Percentiles rank a stretch among this genome's conserved stretches.
Conservation (phyloP, 2,797 vertebrate species). For the Centroberyx gerrardi region DNA sequence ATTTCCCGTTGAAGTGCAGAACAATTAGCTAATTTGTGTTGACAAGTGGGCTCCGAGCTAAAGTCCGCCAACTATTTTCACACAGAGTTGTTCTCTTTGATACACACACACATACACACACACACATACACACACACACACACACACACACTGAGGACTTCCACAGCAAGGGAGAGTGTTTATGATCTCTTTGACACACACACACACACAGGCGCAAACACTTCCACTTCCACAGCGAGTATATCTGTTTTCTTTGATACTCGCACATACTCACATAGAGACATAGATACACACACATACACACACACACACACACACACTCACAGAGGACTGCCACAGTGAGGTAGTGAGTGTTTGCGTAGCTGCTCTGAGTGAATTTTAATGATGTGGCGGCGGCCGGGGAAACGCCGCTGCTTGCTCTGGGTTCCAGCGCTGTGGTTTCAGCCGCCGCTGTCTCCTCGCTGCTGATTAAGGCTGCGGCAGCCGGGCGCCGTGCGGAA, state of each 20-base stretch:
- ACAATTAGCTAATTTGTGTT: slow-evolving; percentile 53
- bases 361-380: background rate
- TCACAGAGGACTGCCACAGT: background rate
- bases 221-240: background rate
- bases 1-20: slow-evolving; percentile 31
- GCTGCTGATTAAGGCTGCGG: slow-evolving; percentile 6
- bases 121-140: background rate
- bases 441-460: background rate
- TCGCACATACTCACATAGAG: background rate
- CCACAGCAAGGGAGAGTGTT: background rate
- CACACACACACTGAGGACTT: background rate
- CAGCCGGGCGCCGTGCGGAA: background rate
- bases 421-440: background rate
- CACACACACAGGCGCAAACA: slow-evolving; percentile 2
- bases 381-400: slow-evolving; percentile 6
- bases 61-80: slow-evolving; percentile 42
- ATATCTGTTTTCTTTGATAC: background rate
- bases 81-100: slow-evolving; percentile 34
- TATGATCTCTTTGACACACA: slow-evolving; percentile 25
- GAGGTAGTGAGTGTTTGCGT: background rate
- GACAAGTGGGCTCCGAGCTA: slow-evolving; percentile 35
- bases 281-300: background rate
- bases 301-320: background rate
- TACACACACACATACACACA: slow-evolving; percentile 19
- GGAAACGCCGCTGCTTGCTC: slow-evolving; percentile 13